Base-by-base conservation (phyloP, 2,888 invertebrate genomes). In the Caenorhabditis sp. region DNA sequence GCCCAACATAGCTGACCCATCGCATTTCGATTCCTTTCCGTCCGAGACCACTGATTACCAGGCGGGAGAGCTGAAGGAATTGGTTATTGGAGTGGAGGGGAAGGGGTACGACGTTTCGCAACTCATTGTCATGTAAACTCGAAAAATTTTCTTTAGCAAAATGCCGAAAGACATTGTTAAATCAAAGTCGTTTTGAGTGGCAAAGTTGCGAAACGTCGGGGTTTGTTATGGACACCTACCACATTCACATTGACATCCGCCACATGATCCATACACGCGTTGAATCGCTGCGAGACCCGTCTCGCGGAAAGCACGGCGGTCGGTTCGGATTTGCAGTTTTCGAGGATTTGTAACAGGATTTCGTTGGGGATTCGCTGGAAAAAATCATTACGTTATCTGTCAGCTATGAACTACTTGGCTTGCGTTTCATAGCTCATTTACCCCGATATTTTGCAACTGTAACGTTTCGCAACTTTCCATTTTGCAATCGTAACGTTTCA, bases 341-440 rank as follows among this genome's bases (percentile, higher is more conserved):
- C 15, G 6, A 85, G 56, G 20, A 85, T 80, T 64, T 82, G 60
- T 50, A 79, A 80, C 8, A 85, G 28, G 15, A 85, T 61, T 47
- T 85, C 85, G 47, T 80, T 83, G 13, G 85, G 85, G n/a, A 84
- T 40, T n/a, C n/a, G 58, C 85, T 85, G 78, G n/a, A 32, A 32
- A 32, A 32, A 32, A 6, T 32, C 32, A 32, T 6, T 6, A 32
- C n/a, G n/a, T n/a, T n/a, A n/a, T n/a, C n/a, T n/a, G n/a, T n/a
- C n/a, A n/a, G n/a, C n/a, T n/a, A n/a, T n/a, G n/a, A n/a, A n/a
- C 9, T 32, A 32, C 32, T 32, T 32, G 4, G 4, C 9, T 32
- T 32, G 5, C 9, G 32, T 32, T 32, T 32, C 9, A 32, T 9
- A 32, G 9, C 5, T 9, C 4, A 9, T 32, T 32, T 32, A 6